phyloP scores from a whole-genome alignment of 2,888 invertebrate species.

The Eudemis profundana region DNA sequence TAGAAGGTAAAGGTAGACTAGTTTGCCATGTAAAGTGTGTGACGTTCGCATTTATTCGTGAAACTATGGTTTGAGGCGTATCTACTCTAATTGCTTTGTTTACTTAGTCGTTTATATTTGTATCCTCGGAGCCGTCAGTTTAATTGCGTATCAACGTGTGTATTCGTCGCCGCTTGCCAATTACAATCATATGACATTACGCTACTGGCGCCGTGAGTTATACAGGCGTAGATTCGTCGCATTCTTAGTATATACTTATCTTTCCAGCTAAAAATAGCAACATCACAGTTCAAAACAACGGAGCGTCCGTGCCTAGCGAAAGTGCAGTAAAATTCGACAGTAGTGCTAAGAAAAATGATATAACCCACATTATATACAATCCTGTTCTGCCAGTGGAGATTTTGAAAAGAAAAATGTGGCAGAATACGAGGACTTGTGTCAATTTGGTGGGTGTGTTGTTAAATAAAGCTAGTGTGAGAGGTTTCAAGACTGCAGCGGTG shows the following conservation, averaged over 20 bases:
- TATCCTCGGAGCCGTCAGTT: constrained; percentile 47
- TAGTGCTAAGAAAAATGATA: constrained; percentile 57
- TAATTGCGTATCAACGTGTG: constrained; percentile 51
- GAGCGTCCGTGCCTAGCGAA: constrained; percentile 57
- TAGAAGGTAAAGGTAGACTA: constrained; percentile 32
- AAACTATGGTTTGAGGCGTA: constrained; percentile 15
- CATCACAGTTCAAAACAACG: constrained; percentile 75
- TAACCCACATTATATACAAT: constrained; percentile 45
- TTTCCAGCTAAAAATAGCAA: constrained; percentile 80
- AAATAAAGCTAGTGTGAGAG: constrained; percentile 66
- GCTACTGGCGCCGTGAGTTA: constrained; percentile 69
- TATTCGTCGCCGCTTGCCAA: constrained; percentile 60
- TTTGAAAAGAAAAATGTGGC: constrained; percentile 74
- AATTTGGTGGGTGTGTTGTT: constrained; percentile 68
- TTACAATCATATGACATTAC: constrained; percentile 78
- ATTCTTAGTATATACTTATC: constrained; percentile 62
- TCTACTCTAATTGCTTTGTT: constrained; percentile 50
- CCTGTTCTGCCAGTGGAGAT: constrained; percentile 53
- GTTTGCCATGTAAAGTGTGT: background rate
- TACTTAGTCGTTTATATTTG: constrained; percentile 57
- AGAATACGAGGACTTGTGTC: constrained; percentile 70
- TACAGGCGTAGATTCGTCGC: constrained; percentile 56
- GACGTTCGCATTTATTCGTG: constrained; percentile 12
- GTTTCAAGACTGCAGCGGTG: constrained; percentile 62
- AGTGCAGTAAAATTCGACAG: constrained; percentile 59